Evolutionary conservation across 2,888 invertebrate genomes (phyloP).

Genomic region (Noctua janthina): DNA sequence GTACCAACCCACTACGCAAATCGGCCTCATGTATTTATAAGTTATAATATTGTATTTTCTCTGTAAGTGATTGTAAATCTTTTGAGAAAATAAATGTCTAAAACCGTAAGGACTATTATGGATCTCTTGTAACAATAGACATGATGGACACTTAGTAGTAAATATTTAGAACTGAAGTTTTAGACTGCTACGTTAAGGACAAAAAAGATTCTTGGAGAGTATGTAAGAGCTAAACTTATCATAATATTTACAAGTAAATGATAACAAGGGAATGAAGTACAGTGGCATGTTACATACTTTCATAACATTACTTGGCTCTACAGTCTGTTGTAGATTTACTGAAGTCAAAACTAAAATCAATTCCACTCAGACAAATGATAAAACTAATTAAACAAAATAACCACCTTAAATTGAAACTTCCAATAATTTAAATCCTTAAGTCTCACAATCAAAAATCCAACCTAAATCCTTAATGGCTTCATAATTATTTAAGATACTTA

Average conservation of each 20-base stretch:
- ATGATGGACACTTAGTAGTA: background rate
- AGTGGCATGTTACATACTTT: background rate
- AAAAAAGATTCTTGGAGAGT: background rate
- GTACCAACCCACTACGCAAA: too few relatives aligned
- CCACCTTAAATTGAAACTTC: slow-evolving; percentile 6
- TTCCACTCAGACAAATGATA: background rate
- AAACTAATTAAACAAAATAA: slow-evolving; percentile 5
- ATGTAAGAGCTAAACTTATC: background rate
- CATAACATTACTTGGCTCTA: background rate
- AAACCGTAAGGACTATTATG: background rate
- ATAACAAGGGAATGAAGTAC: background rate
- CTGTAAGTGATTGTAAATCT: too few relatives aligned
- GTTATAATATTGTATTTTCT: too few relatives aligned
- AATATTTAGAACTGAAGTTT: background rate
- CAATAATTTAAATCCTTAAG: slow-evolving; percentile 21
- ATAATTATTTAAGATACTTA: slow-evolving; percentile 56
- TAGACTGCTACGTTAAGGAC: background rate
- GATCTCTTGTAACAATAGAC: background rate
- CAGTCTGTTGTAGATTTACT: background rate
- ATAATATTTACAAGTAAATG: background rate
- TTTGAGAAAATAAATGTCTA: too few relatives aligned
- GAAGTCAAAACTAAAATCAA: background rate
- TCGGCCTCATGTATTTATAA: too few relatives aligned
- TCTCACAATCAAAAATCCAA: slow-evolving; percentile 43
- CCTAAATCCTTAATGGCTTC: slow-evolving; percentile 34